Conservation (phyloP, 2,888 invertebrate species). For the Steinernema scapterisci region DNA sequence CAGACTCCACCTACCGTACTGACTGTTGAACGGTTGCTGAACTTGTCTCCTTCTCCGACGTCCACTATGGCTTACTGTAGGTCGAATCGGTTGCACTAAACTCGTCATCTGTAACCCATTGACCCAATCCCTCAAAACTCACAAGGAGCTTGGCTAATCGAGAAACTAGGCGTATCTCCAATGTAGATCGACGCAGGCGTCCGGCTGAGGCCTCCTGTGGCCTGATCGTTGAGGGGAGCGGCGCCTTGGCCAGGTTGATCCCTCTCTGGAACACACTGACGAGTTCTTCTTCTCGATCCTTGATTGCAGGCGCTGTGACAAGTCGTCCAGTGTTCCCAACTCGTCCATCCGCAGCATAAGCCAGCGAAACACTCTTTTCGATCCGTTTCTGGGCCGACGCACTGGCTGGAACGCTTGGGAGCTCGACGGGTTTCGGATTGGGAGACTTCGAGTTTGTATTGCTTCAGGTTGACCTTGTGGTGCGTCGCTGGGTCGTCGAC, state of each 20-base stretch:
- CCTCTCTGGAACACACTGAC: constrained; percentile 11
- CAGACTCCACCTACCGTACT: background rate
- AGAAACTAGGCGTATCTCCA: background rate
- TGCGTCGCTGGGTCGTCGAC: background rate
- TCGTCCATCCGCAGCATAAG: constrained; percentile 45
- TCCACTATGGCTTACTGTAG: constrained; percentile 15
- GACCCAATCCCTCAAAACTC: background rate
- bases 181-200: background rate
- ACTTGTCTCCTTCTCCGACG: background rate
- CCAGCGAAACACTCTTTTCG: constrained; percentile 43
- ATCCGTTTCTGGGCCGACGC: constrained; percentile 41
- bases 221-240: background rate
- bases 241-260: constrained; percentile 2
- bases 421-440: constrained; percentile 22
- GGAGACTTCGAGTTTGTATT: constrained; percentile 23
- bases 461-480: background rate
- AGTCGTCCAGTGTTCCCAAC: constrained; percentile 35
- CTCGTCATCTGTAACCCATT: background rate
- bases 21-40: background rate
- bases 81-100: constrained; percentile 17
- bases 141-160: background rate
- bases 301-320: constrained; percentile 30
- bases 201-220: background rate
- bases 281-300: constrained; percentile 5
- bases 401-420: constrained; percentile 3